Base-by-base conservation (phyloP, 2,888 invertebrate genomes). In the Clanis bilineata region DNA sequence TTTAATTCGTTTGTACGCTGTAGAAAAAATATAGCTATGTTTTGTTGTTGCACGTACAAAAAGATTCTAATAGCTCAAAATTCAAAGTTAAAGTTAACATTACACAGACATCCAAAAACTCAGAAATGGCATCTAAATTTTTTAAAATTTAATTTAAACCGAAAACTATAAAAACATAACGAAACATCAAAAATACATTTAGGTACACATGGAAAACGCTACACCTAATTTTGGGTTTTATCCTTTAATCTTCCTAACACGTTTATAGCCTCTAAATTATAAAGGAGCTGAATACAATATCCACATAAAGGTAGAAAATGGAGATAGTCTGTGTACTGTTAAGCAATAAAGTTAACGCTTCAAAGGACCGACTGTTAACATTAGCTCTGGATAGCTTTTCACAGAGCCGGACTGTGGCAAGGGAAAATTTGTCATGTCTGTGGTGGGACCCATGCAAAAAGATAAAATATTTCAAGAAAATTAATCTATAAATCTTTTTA, bases 341-440 rank as follows among this genome's bases (percentile, higher is more conserved):
- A 10, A 6, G 32, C 32, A 18, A 32, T 51, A 51, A 51, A 51
- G 51, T 18, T 7, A 51, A 32, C 32, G 32, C 51, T 32, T 51
- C 51, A 51, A 51, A 51, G 51, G 32, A 10, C 10, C 10, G 47
- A 25, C 18, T 18, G 32, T 51, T 51, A 51, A 51, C 51, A 18
- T 18, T 32, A 32, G 32, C 5, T 18, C 51, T 28, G 51, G 51
- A 4, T 18, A 41, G 18, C 9, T 51, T 28, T 21, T 28, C 18
- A 4, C 51, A 51, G 51, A 32, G 51, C 32, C 32, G 51, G 18
- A 51, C 18, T 51, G 4, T 4, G n/a, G 1, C 5, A 32, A 18
- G 18, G 15, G 5, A 12, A 7, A 15, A 15, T n/a, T 41, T 41
- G 41, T 41, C 41, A 38, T 38, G 2, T 12, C 2, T 41, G 6